Evolutionary conservation across 2,797 vertebrate species (phyloP).

Genomic region (Leptodactylus fallax): DNA sequence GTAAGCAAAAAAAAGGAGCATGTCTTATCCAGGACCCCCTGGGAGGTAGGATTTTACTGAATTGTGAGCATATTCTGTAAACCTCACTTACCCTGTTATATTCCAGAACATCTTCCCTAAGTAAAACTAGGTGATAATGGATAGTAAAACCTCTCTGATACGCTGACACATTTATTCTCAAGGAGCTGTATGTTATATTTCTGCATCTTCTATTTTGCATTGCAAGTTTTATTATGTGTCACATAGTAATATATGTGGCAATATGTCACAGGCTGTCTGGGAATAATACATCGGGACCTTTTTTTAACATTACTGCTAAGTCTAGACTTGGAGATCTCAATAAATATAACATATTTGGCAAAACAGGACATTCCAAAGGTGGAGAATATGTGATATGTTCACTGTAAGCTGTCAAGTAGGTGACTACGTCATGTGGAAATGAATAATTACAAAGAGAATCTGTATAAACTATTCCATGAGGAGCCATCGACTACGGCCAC

Average conservation of each 20-base stretch:
- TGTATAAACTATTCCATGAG: not conserved
- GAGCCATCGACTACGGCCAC: not conserved
- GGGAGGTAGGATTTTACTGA: not conserved
- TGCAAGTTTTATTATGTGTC: slow-evolving; percentile 44
- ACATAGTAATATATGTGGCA: slow-evolving; percentile 33
- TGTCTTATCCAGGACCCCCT: not conserved
- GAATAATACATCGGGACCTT: slow-evolving; percentile 32
- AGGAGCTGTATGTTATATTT: slow-evolving; percentile 21
- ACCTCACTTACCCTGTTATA: not conserved
- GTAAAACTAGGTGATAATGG: slow-evolving; percentile 39
- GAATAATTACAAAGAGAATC: not conserved
- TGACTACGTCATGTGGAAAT: not conserved
- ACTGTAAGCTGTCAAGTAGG: not conserved
- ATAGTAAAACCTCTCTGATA: slow-evolving; percentile 25
- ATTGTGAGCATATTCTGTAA: not conserved
- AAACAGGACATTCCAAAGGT: slow-evolving; percentile 16
- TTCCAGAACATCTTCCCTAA: slow-evolving; percentile 31
- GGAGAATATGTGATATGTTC: slow-evolving; percentile 28
- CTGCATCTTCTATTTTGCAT: slow-evolving; percentile 25
- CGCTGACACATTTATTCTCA: slow-evolving; percentile 19
- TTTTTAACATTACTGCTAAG: slow-evolving; percentile 14
- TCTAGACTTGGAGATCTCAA: slow-evolving; percentile 46
- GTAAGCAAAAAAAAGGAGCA: not conserved
- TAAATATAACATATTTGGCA: slow-evolving; percentile 45
- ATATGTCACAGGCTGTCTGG: slow-evolving; percentile 37